Base-by-base conservation (phyloP, 2,797 vertebrate species). In the Tadarida brasiliensis region DNA sequence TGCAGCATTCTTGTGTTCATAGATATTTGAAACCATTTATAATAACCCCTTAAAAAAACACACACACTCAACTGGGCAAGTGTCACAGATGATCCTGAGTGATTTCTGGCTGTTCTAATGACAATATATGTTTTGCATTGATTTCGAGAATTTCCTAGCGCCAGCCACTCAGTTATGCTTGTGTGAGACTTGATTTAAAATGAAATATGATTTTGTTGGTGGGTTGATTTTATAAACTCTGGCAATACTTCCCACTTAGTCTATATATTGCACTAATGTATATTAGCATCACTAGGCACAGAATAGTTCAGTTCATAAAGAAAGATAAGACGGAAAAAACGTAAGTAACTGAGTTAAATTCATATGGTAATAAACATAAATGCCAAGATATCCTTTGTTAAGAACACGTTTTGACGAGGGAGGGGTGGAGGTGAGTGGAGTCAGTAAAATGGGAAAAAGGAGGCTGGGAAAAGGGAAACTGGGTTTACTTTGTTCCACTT, bases 171-270 rank as follows among this genome's bases (percentile, higher is more conserved):
- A 74, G 28, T 82, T 76, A 73, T 71, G 39, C 51, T 94, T 85
- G 22, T 57, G 16, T 95, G 59, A 89, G 47, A 74, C 57, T 92
- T 96, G 26, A 76, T 71, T 91, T 74, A 85, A 96, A 89, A 5
- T 83, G 63, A 63, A 81, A 59, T 84, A 71, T 44, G 17, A 70
- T 83, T 96, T 85, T 35, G 5, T 44, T 93, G 77, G 9, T 87
- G 44, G 24, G 47, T 91, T 91, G 54, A 77, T 83, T 65, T 91
- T 77, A 70, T 56, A 70, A 80, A 90, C 68, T 90, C 80, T 96
- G 68, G 49, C 33, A 11, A 61, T 92, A 81, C 20, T 77, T 20
- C 26, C 16, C 5, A 35, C n/a, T n/a, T 33, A 68, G 57, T 78
- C n/a, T 86, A 33, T 54, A 78, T 84, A 80, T 59, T 74, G 35